Evolutionary conservation across 2,888 invertebrate species (phyloP), one percentile per base, ranked within the genome.

Genomic region (Rotaria macrura): DNA sequence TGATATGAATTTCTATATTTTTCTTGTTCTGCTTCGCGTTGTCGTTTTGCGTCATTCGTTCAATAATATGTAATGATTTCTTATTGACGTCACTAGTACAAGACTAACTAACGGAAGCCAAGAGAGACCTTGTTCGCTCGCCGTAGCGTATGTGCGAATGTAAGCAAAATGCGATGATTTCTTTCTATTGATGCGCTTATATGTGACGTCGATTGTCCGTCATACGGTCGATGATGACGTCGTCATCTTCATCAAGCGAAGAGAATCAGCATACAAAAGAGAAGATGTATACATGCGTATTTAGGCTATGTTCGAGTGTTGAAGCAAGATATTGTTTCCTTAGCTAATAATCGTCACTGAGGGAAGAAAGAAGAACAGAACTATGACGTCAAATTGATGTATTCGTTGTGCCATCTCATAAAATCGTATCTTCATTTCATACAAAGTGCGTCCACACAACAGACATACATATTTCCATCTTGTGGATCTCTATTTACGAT

Each of bases 161-260:
- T 65, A 65, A 65, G 65, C 65, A 65, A 65, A 65, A 65, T 65
- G 65, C 65, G 65, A 65, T 65, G 65, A 65, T 65, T 65, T 65
- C 65, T 65, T 34, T 38, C 65, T 65, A 65, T 65, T 65, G 65
- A 65, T 65, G 65, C 34, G 65, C 65, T 65, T 65, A 65, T 34
- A 65, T 34, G 65, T 65, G 65, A 65, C 65, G 65, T 65, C 65
- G 65, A 65, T 65, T 65, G 65, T 65, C 65, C 65, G 65, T 65
- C 65, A 34, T 20, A 20, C 65, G 65, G 65, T 65, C 34, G 65
- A 65, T 65, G 65, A 65, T 65, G 65, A 65, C 65, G 65, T 65
- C 65, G 65, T 65, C 65, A 65, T 65, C 34, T 34, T 34, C 65
- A 34, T 20, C 17, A 38, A 34, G 34, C 34, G 5, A 65, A 14